Percentiles rank a stretch among this genome's conserved stretches.
These are phyloP conservation scores for Helicoverpa zea DNA, from an alignment of 1,140 invertebrate species.

Conservation along the genomic window DNA sequence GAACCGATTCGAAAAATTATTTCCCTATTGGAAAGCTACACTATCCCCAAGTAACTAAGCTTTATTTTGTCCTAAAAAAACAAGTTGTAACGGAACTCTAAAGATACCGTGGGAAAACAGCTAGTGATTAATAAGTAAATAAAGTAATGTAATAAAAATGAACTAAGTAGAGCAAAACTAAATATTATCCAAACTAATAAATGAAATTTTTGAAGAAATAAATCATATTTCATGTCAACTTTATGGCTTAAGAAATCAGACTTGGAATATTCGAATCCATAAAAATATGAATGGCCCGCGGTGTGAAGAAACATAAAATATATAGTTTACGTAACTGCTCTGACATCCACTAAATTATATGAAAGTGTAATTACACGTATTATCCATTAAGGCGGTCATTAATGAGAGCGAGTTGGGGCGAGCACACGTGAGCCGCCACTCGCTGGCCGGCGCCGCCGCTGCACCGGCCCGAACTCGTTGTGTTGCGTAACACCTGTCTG, in stretches of 20 bases:
- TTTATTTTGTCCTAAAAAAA: too few relatives aligned
- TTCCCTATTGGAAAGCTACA: too few relatives aligned
- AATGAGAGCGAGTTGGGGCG: conserved; percentile 53
- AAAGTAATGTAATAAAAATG: background rate
- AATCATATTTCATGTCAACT: background rate
- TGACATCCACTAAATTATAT: conserved; percentile 63
- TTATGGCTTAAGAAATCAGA: conserved; percentile 28
- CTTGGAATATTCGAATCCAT: conserved; percentile 39
- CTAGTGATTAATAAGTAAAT: too few relatives aligned
- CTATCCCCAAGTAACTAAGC: too few relatives aligned
- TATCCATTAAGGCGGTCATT: conserved; percentile 69
- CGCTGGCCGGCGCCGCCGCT: conserved; percentile 20
- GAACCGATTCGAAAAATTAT: too few relatives aligned
- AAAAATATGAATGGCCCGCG: conserved; percentile 48
- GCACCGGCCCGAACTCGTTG: conserved; percentile 49
- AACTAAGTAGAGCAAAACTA: background rate
- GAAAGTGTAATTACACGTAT: conserved; percentile 70
- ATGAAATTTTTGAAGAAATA: background rate
- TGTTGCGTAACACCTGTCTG: conserved; percentile 61
- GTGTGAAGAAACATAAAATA: conserved; percentile 45
- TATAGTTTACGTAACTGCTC: conserved; percentile 59
- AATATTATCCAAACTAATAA: background rate
- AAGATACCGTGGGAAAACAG: too few relatives aligned
- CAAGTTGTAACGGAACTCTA: too few relatives aligned
- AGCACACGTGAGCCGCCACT: conserved; percentile 4